Base-by-base conservation (phyloP, 2,888 invertebrate species). In the Deilephila porcellus region DNA sequence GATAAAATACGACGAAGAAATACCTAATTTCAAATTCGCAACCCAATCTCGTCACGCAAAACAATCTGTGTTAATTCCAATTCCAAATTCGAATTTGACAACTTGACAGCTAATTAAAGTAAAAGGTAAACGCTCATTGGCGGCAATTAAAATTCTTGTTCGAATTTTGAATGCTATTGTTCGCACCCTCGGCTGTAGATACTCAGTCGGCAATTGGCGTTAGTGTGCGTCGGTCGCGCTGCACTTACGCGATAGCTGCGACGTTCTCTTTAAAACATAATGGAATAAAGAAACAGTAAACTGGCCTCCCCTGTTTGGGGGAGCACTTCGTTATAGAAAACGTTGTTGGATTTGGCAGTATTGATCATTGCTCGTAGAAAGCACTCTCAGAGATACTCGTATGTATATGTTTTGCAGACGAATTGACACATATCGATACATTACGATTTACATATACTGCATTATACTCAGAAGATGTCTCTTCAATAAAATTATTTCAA, bases 221-320 rank as follows among this genome's bases (percentile, higher is more conserved):
- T 79, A 78, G 80, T 82, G 84, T 85, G 80, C 82, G 80, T 67
- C 25, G 67, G 67, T 67, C 81, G 82, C 85, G 80, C 87, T 90
- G 91, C 90, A 88, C 85, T 87, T 84, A 85, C 80, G 86, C 87
- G 93, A 93, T 93, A 93, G 89, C 92, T 90, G 89, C 91, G 93
- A 90, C 93, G 91, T 93, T 93, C 92, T 92, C 88, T 92, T 93
- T 93, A 91, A 91, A 92, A 88, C 89, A 93, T 93, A 93, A 94
- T 94, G 93, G 93, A 92, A 94, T 93, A 93, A 94, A 93, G 93
- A 93, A 93, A 93, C 93, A 92, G 93, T 93, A 91, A 91, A 93
- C 92, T 91, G 89, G 89, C 87, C 84, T 87, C 91, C 89, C 90
- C 88, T 86, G 81, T 82, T 83, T 85, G 87, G 91, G 93, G 91